Conservation (phyloP, 2,113 vertebrate species). For the Pyxicephalus adspersus region DNA sequence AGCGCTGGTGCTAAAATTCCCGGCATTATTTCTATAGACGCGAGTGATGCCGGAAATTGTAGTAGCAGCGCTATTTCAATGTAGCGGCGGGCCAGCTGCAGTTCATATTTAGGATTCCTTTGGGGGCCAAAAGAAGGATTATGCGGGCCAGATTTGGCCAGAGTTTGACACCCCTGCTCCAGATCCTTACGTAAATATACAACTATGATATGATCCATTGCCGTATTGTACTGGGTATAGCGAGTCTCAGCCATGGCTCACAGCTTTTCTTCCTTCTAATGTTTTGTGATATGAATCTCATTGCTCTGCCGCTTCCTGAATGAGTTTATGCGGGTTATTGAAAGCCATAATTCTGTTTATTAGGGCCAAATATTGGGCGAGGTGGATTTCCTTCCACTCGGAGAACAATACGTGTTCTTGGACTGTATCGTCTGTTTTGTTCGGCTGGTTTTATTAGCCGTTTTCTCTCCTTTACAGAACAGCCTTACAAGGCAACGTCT, state of each 20-base stretch:
- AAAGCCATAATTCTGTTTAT: slow-evolving; percentile 31
- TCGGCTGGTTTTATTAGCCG: slow-evolving; percentile 15
- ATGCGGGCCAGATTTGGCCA: too few relatives aligned
- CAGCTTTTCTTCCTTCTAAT: background rate
- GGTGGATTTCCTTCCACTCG: slow-evolving; percentile 46
- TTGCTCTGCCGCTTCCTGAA: slow-evolving; percentile 30
- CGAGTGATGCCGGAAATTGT: too few relatives aligned
- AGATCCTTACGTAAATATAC: background rate
- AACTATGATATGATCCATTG: background rate
- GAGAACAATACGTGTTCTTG: slow-evolving; percentile 32
- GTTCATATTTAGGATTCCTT: too few relatives aligned
- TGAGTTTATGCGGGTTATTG: slow-evolving; percentile 49
- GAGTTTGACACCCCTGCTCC: too few relatives aligned
- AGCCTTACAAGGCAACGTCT: slow-evolving; percentile 9
- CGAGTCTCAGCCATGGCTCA: background rate
- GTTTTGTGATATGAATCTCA: slow-evolving; percentile 27
- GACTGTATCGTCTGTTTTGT: slow-evolving; percentile 7
- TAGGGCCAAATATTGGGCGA: slow-evolving; percentile 30
- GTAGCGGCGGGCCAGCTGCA: too few relatives aligned
- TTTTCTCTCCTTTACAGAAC: slow-evolving; percentile 1
- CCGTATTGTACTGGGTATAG: background rate
- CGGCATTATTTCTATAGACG: too few relatives aligned
- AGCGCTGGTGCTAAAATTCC: too few relatives aligned
- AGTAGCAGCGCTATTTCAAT: too few relatives aligned
- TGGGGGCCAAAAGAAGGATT: too few relatives aligned